Conservation (phyloP, 2,888 invertebrate genomes). For the Patella caerulea region DNA sequence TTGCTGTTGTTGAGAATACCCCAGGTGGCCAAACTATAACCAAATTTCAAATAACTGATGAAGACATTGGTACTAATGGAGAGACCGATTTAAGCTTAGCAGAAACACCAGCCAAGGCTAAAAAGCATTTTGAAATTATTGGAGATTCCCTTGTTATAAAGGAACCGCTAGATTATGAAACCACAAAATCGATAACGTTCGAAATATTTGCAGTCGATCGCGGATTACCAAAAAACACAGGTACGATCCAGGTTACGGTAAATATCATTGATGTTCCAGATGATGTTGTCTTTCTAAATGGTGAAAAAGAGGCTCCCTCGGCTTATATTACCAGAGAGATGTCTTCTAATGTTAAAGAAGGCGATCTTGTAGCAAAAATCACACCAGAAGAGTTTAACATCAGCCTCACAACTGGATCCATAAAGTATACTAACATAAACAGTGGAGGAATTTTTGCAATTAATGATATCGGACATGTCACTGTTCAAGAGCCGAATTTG, state of each 20-base stretch:
- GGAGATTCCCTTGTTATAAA: conserved; percentile 36
- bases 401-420: neutral
- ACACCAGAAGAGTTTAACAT: conserved; percentile 27
- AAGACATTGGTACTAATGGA: conserved; percentile 47
- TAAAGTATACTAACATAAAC: neutral
- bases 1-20: conserved; percentile 45
- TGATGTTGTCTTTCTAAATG: neutral
- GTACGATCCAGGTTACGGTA: conserved; percentile 33
- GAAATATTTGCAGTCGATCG: conserved; percentile 39
- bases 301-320: conserved; percentile 16
- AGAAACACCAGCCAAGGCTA: conserved; percentile 16
- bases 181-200: conserved; percentile 30
- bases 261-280: conserved; percentile 43
- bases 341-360: conserved; percentile 31
- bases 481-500: conserved; percentile 25
- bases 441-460: conserved; percentile 36
- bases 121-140: conserved; percentile 34
- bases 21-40: conserved; percentile 45
- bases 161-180: conserved; percentile 38
- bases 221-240: conserved; percentile 34
- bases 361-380: conserved; percentile 38
- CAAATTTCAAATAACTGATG: conserved; percentile 46
- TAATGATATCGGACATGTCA: conserved; percentile 40
- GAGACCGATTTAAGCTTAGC: conserved; percentile 36
- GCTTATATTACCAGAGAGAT: conserved; percentile 40